Conservation (phyloP, 2,888 invertebrate species). For the Amblyteles armatorius region DNA sequence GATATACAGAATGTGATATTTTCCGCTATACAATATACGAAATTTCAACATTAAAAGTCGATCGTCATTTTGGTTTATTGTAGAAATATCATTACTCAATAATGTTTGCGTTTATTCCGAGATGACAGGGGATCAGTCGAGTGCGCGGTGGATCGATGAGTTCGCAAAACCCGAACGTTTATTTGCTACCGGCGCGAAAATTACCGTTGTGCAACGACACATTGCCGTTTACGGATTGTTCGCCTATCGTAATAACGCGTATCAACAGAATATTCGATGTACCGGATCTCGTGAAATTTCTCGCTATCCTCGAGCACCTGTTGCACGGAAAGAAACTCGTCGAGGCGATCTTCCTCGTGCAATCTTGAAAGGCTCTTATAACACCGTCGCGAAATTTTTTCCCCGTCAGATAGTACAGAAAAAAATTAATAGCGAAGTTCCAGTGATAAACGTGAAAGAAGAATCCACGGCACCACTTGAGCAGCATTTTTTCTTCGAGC, state of each 20-base stretch:
- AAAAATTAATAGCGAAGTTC: conserved; percentile 83
- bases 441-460: conserved; percentile 82
- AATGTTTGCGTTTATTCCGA: not conserved
- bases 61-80: conserved; percentile 17
- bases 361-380: conserved; percentile 69
- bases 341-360: conserved; percentile 65
- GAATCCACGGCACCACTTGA: conserved; percentile 82
- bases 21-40: conserved; percentile 71
- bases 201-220: conserved; percentile 57
- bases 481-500: conserved; percentile 80
- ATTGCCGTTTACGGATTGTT: conserved; percentile 67
- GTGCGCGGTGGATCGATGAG: not conserved
- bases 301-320: conserved; percentile 70
- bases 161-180: conserved; percentile 20
- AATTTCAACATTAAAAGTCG: conserved; percentile 63
- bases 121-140: not conserved
- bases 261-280: conserved; percentile 72
- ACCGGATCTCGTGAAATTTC: conserved; percentile 63
- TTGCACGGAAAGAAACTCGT: conserved; percentile 66
- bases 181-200: conserved; percentile 59
- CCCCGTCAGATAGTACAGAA: conserved; percentile 82
- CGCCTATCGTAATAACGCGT: conserved; percentile 71
- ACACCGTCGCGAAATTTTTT: conserved; percentile 79
- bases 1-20: conserved; percentile 75
- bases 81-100: conserved; percentile 3